Evolutionary conservation across 2,888 invertebrate species (phyloP).

Genomic region (Opisthograptis luteolata): DNA sequence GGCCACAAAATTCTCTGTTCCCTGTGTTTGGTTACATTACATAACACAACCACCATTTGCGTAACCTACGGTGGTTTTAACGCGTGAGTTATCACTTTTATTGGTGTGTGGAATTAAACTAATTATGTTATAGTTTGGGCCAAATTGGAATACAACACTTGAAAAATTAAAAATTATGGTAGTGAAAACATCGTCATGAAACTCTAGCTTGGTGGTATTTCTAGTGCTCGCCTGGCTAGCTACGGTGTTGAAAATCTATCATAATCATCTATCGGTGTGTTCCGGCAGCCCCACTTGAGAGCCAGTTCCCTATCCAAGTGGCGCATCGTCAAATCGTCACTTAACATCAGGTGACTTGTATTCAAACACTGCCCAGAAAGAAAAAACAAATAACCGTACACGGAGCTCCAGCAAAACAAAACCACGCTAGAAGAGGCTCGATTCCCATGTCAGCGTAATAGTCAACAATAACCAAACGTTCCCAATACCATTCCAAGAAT

Average conservation of each 20-base stretch:
- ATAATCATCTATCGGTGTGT: too few species aligned
- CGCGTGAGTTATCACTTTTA: constrained; percentile 42
- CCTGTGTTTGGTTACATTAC: constrained; percentile 56
- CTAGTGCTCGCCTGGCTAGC: too few species aligned
- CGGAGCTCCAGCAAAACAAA: constrained; percentile 2
- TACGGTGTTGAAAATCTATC: too few species aligned
- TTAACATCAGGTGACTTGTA: too few species aligned
- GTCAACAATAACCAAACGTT: constrained; percentile 53
- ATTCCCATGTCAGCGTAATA: constrained; percentile 26
- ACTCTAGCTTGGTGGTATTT: too few species aligned
- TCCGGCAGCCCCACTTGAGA: too few species aligned
- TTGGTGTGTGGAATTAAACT: constrained; percentile 30
- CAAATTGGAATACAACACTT: not conserved
- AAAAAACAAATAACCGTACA: too few species aligned
- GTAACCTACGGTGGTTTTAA: constrained; percentile 47
- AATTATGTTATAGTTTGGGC: constrained; percentile 13
- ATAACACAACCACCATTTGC: constrained; percentile 46
- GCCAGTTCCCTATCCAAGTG: too few species aligned
- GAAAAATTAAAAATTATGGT: too few species aligned
- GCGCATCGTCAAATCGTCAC: too few species aligned
- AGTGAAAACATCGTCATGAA: too few species aligned
- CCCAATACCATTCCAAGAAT: constrained; percentile 55
- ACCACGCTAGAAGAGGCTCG: constrained; percentile 26
- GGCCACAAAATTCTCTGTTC: constrained; percentile 56
- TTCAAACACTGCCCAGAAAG: not conserved